Conservation (phyloP, 2,797 vertebrate species). For the Danio jaintianensis region DNA sequence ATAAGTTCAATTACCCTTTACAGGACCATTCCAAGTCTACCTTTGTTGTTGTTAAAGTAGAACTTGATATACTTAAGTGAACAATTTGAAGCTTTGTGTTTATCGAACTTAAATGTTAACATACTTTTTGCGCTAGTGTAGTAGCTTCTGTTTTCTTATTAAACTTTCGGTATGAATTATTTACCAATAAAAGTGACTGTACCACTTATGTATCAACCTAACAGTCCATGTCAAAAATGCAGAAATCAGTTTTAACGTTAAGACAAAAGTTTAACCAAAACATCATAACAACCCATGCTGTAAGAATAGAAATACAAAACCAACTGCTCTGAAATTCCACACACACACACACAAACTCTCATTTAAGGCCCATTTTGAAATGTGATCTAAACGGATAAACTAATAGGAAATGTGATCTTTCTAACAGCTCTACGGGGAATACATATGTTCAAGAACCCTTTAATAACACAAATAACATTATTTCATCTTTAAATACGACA, state of each 20-base stretch:
- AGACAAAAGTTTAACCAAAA: slow-evolving; percentile 6
- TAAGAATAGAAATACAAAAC: slow-evolving; percentile 4
- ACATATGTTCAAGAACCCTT: slow-evolving; percentile 39
- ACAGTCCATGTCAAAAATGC: slow-evolving; percentile 8
- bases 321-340: neutral
- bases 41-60: neutral
- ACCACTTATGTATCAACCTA: neutral
- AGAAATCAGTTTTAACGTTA: neutral
- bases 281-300: slow-evolving; percentile 1
- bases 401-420: slow-evolving; percentile 16
- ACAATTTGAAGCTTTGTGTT: neutral
- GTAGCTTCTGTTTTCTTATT: neutral
- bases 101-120: neutral
- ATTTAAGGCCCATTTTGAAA: slow-evolving; percentile 27
- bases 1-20: neutral
- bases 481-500: slow-evolving; percentile 45
- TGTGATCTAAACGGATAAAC: neutral
- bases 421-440: slow-evolving; percentile 15
- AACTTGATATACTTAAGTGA: neutral
- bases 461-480: slow-evolving; percentile 53
- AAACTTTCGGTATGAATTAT: neutral
- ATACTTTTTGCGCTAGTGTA: neutral
- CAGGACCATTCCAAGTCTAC: neutral
- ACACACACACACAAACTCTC: neutral
- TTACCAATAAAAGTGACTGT: neutral